phyloP scores from a whole-genome alignment of 1,140 invertebrate genomes.

The Araneus ventricosus region DNA sequence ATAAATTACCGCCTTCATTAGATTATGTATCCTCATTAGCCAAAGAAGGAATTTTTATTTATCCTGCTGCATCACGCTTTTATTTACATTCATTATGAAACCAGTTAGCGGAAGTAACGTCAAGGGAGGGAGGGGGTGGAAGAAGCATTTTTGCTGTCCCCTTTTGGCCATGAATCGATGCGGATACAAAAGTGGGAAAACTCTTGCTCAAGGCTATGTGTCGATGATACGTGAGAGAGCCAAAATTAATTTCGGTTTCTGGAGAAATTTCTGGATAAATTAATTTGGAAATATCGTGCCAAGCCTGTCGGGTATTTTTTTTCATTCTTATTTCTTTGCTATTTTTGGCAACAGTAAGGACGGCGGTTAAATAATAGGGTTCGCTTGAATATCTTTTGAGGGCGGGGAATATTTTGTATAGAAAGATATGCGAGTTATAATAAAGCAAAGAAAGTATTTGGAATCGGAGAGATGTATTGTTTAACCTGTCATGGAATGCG shows the following conservation, averaged over 20 bases:
- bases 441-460: background rate
- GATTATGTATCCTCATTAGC: background rate
- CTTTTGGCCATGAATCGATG: background rate
- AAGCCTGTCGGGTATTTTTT: conserved; percentile 1
- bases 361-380: background rate
- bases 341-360: background rate
- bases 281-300: background rate
- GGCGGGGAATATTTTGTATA: background rate
- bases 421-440: background rate
- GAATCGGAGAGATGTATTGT: no score
- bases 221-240: background rate
- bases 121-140: background rate
- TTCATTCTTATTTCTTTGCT: background rate
- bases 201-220: background rate
- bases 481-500: no score
- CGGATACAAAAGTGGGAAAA: background rate
- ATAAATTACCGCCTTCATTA: conserved; percentile 7
- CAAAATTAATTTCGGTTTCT: conserved; percentile 14
- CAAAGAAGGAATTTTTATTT: conserved; percentile 16
- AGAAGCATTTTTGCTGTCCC: background rate
- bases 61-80: background rate
- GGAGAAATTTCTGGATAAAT: conserved; percentile 30
- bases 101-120: background rate
- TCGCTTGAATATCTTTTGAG: background rate
- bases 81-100: conserved; percentile 35